Conservation (phyloP, 2,797 vertebrate species). For the Myiotriccus ornatus region DNA sequence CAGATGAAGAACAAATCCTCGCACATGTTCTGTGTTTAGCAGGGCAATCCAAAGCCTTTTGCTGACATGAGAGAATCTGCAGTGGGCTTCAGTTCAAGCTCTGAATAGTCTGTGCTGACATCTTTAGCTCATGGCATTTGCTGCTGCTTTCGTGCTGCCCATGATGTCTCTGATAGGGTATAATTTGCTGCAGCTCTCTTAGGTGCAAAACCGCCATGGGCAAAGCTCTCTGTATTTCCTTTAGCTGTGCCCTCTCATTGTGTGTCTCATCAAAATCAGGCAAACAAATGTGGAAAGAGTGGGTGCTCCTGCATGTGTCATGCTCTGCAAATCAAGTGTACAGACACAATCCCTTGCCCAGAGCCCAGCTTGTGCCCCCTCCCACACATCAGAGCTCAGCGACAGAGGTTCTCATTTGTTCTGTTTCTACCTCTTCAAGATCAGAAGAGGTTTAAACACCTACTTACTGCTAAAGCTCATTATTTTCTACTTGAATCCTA, state of each 20-base stretch:
- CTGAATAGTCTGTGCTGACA: slow-evolving; percentile 18
- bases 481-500: slow-evolving; percentile 64
- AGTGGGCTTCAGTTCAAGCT: neutral
- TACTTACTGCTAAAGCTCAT: slow-evolving; percentile 42
- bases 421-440: slow-evolving; percentile 53
- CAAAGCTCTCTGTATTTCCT: slow-evolving; percentile 25
- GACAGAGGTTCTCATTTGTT: slow-evolving; percentile 27
- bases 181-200: slow-evolving; percentile 44
- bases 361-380: neutral
- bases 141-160: neutral
- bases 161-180: neutral
- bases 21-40: neutral
- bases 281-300: slow-evolving; percentile 35
- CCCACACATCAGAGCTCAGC: neutral
- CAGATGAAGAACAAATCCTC: neutral
- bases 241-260: slow-evolving; percentile 25
- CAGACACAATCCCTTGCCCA: neutral
- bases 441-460: slow-evolving; percentile 54
- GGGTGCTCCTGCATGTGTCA: neutral
- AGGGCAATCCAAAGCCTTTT: neutral
- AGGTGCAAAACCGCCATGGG: neutral
- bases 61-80: neutral
- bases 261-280: slow-evolving; percentile 34
- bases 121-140: slow-evolving; percentile 23
- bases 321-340: neutral